Conservation (phyloP, 2,113 vertebrate species). For the Dendropsophus ebraccatus region DNA sequence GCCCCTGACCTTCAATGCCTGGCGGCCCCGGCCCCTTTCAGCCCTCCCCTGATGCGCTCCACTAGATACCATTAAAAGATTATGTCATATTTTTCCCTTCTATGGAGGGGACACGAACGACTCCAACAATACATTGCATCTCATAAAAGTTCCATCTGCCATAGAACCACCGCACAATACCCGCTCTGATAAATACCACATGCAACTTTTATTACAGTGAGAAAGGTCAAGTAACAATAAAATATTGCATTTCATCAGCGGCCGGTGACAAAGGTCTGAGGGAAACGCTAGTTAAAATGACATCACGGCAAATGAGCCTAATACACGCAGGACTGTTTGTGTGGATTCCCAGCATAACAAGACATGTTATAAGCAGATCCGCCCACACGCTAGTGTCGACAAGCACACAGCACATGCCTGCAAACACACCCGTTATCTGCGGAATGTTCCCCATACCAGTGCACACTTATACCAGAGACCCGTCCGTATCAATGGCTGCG, state of each 20-base stretch:
- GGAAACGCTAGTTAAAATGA: constrained; percentile 3
- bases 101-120: neutral
- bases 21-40: neutral
- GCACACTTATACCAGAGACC: neutral
- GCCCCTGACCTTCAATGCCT: neutral
- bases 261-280: constrained; percentile 6
- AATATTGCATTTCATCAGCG: neutral
- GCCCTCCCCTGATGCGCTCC: neutral
- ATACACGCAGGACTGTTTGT: constrained; percentile 5
- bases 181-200: neutral
- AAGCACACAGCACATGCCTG: constrained; percentile 42
- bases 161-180: neutral
- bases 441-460: constrained; percentile 34
- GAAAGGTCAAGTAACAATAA: neutral
- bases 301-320: neutral
- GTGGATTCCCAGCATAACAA: constrained; percentile 39
- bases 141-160: neutral
- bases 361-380: constrained; percentile 39
- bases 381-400: constrained; percentile 34
- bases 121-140: neutral
- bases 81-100: neutral
- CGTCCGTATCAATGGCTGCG: too few species aligned
- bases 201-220: constrained; percentile 21
- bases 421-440: constrained; percentile 39
- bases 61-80: neutral